Evolutionary conservation across 2,797 vertebrate genomes (phyloP), one percentile per base, ranked within the genome.

Genomic region (Acanthurus lineatus): DNA sequence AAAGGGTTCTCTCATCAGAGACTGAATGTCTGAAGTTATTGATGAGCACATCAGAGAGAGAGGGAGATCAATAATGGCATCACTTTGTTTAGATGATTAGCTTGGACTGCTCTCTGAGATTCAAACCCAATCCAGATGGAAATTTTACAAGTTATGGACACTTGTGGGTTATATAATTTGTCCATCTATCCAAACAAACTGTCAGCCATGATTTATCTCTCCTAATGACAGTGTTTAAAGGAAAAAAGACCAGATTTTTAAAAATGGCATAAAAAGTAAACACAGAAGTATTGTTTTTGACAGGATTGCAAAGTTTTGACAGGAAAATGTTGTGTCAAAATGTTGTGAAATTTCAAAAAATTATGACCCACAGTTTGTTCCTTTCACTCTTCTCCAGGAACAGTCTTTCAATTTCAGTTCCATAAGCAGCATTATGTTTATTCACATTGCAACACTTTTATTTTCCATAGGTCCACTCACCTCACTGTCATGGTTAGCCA

Each of bases 401-500:
- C 32, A 66, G 66, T 40, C 61, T 65, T 11, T 81, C 52, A 63
- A 60, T 91, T 92, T 91, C 86, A 85, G 75, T 92, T 92, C 81
- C 83, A 88, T 65, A 74, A 48, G 80, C 11, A 38, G 20, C 32
- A 3, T 25, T 48, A 28, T 40, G 8, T 6, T 19, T 32, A 35
- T 28, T 60, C 32, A 58, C 9, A 28, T 19, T 64, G 25, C 62
- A 11, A n/a, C 28, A 1, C 9, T 57, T 68, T 72, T 35, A 49
- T 56, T 87, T 61, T 42, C 5, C n/a, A 6, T 4, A 14, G n/a
- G 2, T 52, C 44, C 15, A 88, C 94, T 93, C 94, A 98, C 97
- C 94, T 94, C 96, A 16, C 94, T 93, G 89, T 97, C 96, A 0
- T 96, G 96, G 51, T 92, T 95, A 63, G 94, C 95, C 44, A 97